Base-by-base conservation (phyloP, 2,888 invertebrate genomes). In the Drosophila heteroneura region DNA sequence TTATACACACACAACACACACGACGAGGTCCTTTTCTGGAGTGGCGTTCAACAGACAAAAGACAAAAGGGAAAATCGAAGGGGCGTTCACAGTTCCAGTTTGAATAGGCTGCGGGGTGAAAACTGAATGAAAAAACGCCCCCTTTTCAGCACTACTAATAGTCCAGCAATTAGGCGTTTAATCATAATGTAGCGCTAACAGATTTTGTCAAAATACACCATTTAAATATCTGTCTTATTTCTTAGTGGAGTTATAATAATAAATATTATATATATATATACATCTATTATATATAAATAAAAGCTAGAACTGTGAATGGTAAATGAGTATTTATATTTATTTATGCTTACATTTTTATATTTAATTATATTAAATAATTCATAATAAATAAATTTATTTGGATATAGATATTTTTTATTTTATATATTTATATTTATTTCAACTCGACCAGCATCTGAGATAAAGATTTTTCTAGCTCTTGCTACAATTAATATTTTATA, bases 121-220 rank as follows among this genome's bases (percentile, higher is more conserved):
- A 26, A 9, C 26, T 47, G 26, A 54, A 33, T n/a, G 35, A 53
- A 30, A 73, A 71, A 64, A 81, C 81, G 62, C 81, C 79, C 77
- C 70, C 76, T 58, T 62, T 81, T 81, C 59, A 56, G 44, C 62
- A 72, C 59, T 64, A 52, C 73, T 86, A 85, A 86, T 89, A 80
- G 87, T 61, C 52, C 49, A 52, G 65, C 85, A 89, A 85, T 85
- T 89, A 89, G 71, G 60, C 57, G 63, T 74, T 71, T 76, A 47
- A 47, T 47, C 47, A 54, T 83, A 74, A 70, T 83, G 61, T 53
- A 70, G 59, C 33, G 41, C 66, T 67, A 72, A 72, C 62, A 68
- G 60, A 77, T 70, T 84, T 78, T 78, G 66, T 78, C 70, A 62
- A 72, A 76, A 80, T 68, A 74, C 47, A 66, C 49, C 5, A 26